Percentiles rank a stretch among this genome's conserved stretches.
Conservation (phyloP, 2,797 vertebrate species). For the Macrochelys suwanniensis region DNA sequence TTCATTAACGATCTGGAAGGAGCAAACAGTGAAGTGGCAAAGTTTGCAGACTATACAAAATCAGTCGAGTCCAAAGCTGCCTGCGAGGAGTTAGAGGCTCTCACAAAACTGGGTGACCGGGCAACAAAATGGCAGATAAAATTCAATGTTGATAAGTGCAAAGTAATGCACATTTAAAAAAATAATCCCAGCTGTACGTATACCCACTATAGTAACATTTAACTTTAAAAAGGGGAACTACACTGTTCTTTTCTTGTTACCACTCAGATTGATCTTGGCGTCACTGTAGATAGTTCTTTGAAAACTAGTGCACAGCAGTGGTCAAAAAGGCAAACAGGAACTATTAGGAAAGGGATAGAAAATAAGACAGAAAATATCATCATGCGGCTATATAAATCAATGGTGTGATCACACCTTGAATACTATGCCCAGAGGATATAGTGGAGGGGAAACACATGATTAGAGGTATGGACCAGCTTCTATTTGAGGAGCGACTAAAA, state of each 20-base stretch:
- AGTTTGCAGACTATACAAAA: background rate
- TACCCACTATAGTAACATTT: too few species aligned
- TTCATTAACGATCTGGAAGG: background rate
- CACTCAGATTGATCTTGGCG: background rate
- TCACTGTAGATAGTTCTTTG: background rate
- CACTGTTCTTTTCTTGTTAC: background rate
- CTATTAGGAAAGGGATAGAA: background rate
- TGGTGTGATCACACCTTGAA: background rate
- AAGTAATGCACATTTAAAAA: background rate
- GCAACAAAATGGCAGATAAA: background rate
- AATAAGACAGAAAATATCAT: background rate
- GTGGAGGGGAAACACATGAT: background rate
- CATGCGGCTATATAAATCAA: background rate
- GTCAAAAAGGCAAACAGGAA: background rate
- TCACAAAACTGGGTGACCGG: background rate
- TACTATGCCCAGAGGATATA: background rate
- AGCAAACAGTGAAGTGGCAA: background rate
- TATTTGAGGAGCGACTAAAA: background rate
- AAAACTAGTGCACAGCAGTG: background rate
- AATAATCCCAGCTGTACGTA: background rate
- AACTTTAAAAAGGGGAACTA: too few species aligned
- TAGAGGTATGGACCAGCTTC: background rate
- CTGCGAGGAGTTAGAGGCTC: background rate
- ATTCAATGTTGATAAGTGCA: background rate
- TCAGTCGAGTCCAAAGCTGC: background rate